phyloP scores from a whole-genome alignment of 1,140 invertebrate genomes.

The Caligus rogercresseyi region DNA sequence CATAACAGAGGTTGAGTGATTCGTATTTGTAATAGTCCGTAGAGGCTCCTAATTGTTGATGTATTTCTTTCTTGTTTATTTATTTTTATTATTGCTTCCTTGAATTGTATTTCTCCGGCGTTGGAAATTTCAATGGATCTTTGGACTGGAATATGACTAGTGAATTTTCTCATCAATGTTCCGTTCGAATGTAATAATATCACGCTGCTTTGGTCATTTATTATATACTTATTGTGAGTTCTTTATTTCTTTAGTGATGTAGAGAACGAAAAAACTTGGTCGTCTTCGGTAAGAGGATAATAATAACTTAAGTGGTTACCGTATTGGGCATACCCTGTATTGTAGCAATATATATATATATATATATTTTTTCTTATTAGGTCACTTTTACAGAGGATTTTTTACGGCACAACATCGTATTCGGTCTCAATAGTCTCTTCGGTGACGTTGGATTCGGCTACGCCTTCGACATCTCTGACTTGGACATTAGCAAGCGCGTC shows the following conservation, averaged over 20 bases:
- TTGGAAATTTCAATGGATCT: neutral
- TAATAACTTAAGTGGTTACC: too few relatives aligned
- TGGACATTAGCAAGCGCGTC: neutral
- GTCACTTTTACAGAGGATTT: neutral
- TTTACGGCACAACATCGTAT: neutral
- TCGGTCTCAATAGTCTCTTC: conserved; percentile 1
- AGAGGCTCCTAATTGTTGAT: too few relatives aligned
- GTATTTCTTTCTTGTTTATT: too few relatives aligned
- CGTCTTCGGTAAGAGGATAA: neutral
- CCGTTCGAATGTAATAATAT: neutral
- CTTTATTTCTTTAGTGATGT: neutral
- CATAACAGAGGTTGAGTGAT: too few relatives aligned
- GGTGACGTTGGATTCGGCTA: neutral
- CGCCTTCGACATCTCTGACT: neutral
- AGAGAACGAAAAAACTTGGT: neutral
- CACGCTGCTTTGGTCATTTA: too few relatives aligned
- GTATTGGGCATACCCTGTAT: neutral
- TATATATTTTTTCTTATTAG: neutral
- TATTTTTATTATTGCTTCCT: too few relatives aligned
- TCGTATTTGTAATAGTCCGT: too few relatives aligned
- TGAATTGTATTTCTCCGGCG: too few relatives aligned
- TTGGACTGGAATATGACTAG: neutral
- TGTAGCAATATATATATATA: neutral
- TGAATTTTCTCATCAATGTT: neutral
- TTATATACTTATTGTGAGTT: neutral